These are phyloP conservation scores for Octodon degus DNA, from an alignment of 2,113 vertebrate species.

Conservation along the genomic window DNA sequence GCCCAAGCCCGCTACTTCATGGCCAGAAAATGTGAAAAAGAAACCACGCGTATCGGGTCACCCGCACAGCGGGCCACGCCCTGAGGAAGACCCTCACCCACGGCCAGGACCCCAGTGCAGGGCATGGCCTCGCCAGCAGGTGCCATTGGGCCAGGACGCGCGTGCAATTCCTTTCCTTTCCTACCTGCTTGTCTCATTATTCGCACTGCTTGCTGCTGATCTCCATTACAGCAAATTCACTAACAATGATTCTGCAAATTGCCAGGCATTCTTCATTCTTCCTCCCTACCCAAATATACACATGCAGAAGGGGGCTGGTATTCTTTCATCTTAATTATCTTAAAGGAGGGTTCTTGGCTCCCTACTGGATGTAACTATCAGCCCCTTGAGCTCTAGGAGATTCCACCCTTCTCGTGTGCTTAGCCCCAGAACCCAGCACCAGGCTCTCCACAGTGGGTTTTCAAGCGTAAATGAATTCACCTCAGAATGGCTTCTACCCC, in stretches of 20 bases:
- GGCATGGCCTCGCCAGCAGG: neutral
- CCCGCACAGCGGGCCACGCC: neutral
- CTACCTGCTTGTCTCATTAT: neutral
- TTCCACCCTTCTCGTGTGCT: neutral
- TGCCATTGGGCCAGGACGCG: neutral
- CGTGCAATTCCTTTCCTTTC: neutral
- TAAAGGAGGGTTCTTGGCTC: neutral
- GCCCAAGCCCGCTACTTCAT: conserved; percentile 56
- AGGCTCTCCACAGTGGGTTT: neutral
- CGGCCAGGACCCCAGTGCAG: neutral
- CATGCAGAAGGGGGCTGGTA: neutral
- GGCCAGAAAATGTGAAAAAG: conserved; percentile 69
- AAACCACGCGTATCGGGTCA: neutral
- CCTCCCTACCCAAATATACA: neutral
- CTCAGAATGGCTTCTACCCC: neutral
- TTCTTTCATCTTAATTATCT: conserved; percentile 2
- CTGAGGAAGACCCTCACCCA: neutral
- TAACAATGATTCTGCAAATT: conserved; percentile 37
- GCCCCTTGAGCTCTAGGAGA: neutral
- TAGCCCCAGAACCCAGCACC: neutral
- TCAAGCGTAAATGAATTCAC: neutral
- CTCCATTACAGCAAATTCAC: neutral
- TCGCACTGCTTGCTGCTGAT: conserved; percentile 4
- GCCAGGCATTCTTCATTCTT: neutral
- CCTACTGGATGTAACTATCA: neutral